These are phyloP conservation scores for Sapayoa aenigma DNA, from an alignment of 2,113 vertebrate genomes.

Conservation along the genomic window DNA sequence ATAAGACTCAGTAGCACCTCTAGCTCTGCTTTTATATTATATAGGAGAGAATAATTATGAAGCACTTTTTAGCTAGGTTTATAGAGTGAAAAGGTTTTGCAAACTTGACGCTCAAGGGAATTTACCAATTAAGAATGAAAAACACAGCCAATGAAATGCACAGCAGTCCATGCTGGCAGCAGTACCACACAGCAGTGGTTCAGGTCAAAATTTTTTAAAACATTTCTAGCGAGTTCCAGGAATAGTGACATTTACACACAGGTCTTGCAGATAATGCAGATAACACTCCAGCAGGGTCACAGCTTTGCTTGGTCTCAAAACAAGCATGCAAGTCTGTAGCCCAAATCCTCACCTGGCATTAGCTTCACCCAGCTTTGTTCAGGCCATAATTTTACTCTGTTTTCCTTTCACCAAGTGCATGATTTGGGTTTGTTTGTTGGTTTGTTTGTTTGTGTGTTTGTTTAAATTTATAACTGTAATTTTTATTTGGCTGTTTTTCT, in stretches of 20 bases:
- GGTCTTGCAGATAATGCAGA: background rate
- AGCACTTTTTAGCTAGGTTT: background rate
- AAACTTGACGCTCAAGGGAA: background rate
- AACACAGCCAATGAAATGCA: background rate
- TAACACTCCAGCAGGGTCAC: background rate
- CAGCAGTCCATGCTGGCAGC: background rate
- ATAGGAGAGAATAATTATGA: background rate
- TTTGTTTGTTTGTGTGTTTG: background rate
- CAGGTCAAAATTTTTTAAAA: background rate
- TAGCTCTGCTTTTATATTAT: background rate
- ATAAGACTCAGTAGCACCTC: background rate
- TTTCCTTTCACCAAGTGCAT: background rate
- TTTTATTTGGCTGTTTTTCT: background rate
- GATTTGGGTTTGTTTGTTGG: background rate
- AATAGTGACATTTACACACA: background rate
- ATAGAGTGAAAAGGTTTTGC: background rate
- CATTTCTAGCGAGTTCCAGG: background rate
- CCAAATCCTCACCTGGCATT: background rate
- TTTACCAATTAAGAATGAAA: background rate
- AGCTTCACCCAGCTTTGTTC: background rate
- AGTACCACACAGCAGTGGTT: fast-evolving
- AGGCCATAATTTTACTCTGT: background rate
- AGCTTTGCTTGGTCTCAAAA: background rate
- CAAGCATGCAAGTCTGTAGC: background rate
- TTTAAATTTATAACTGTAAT: background rate